phyloP scores from a whole-genome alignment of 2,113 vertebrate genomes.

The Nerophis ophidion region DNA sequence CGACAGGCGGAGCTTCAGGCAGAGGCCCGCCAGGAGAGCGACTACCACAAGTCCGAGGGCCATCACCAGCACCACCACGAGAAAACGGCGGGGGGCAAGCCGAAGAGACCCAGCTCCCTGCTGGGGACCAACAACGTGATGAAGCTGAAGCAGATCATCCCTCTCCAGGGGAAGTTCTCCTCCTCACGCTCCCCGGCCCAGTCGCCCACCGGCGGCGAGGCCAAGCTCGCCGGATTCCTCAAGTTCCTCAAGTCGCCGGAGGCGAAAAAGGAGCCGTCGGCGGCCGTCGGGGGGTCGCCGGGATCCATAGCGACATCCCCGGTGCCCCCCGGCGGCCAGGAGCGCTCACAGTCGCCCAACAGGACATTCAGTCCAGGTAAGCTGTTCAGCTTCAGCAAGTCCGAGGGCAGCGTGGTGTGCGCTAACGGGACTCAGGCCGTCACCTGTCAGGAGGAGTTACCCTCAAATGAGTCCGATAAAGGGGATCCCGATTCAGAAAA shows the following conservation, averaged over 20 bases:
- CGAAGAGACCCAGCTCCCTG: constrained; percentile 84
- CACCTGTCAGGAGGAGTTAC: constrained; percentile 51
- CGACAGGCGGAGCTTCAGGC: constrained; percentile 83
- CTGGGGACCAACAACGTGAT: constrained; percentile 88
- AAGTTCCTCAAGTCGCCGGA: constrained; percentile 86
- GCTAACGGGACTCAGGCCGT: constrained; percentile 67
- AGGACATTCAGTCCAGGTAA: constrained; percentile 85
- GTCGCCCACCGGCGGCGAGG: constrained; percentile 80
- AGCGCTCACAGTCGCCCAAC: constrained; percentile 84
- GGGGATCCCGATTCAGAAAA: constrained; percentile 50
- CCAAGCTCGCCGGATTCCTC: constrained; percentile 85
- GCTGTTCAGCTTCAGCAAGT: constrained; percentile 83
- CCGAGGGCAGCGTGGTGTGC: constrained; percentile 67
- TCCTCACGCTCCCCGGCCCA: constrained; percentile 75
- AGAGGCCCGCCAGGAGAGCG: constrained; percentile 78
- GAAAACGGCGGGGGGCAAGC: constrained; percentile 75
- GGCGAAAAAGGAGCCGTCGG: constrained; percentile 69
- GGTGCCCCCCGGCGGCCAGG: constrained; percentile 48
- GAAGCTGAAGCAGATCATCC: constrained; percentile 92
- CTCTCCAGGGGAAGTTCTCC: constrained; percentile 84
- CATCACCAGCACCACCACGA: constrained; percentile 65
- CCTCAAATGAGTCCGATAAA: constrained; percentile 55
- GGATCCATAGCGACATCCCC: constrained; percentile 40
- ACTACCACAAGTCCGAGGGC: constrained; percentile 64
- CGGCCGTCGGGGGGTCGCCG: constrained; percentile 34